phyloP scores from a whole-genome alignment of 1,140 invertebrate genomes.

The Papilio aristodemus region DNA sequence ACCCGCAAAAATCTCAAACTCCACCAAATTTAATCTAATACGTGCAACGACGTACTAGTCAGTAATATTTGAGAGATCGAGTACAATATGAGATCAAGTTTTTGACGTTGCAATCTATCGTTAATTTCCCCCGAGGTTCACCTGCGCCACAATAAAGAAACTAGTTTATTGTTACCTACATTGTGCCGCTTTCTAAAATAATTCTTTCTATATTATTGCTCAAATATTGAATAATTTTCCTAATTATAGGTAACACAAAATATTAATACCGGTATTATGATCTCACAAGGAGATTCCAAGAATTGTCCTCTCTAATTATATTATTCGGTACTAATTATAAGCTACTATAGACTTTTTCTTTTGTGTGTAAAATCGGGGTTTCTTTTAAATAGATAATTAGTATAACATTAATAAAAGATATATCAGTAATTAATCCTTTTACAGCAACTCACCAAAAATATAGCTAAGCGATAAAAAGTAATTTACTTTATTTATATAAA shows the following conservation, averaged over 20 bases:
- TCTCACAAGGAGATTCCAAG: too few species aligned
- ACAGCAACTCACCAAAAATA: neutral
- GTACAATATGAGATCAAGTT: slow-evolving; percentile 70
- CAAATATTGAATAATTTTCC: slow-evolving; percentile 1
- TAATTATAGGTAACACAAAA: too few species aligned
- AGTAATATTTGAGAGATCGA: slow-evolving; percentile 52
- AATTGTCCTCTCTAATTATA: too few species aligned
- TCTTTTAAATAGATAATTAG: too few species aligned
- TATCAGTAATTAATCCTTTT: too few species aligned
- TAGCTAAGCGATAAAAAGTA: neutral
- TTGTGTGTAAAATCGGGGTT: too few species aligned
- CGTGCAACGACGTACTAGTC: slow-evolving; percentile 35
- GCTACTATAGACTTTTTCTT: too few species aligned
- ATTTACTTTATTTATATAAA: neutral
- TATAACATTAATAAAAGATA: too few species aligned
- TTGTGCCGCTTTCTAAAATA: slow-evolving; percentile 47
- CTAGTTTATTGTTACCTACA: slow-evolving; percentile 67
- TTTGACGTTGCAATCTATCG: slow-evolving; percentile 73
- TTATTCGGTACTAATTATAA: too few species aligned
- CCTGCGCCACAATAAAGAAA: slow-evolving; percentile 72
- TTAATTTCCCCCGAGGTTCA: slow-evolving; percentile 72
- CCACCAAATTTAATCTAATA: slow-evolving; percentile 41
- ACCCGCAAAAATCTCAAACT: neutral
- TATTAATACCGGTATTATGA: too few species aligned
- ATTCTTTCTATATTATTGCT: slow-evolving; percentile 38